phyloP scores from a whole-genome alignment of 2,797 vertebrate species.

The Ceryle rudis region DNA sequence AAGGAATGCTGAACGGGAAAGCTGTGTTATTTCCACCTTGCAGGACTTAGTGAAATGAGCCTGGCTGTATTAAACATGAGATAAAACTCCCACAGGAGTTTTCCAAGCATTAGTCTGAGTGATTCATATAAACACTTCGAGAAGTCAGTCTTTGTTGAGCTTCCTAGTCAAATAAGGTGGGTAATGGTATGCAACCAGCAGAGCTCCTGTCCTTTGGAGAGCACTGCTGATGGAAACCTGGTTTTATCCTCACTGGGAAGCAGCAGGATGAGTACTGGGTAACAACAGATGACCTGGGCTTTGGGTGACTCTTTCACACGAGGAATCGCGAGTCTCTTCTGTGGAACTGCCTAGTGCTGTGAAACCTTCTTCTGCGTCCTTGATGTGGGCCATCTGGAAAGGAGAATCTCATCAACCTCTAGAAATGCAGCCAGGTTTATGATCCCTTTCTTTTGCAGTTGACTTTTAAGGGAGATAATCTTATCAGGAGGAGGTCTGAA shows the following conservation, averaged over 20 bases:
- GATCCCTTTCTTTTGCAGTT: constrained; percentile 18
- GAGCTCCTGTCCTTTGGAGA: background rate
- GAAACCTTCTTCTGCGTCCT: background rate
- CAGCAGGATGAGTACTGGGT: background rate
- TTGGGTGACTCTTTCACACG: background rate
- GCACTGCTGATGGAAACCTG: background rate
- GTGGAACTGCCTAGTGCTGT: background rate
- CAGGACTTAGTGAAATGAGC: background rate
- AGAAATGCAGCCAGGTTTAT: constrained; percentile 1
- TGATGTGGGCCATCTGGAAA: constrained; percentile 84
- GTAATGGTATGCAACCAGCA: background rate
- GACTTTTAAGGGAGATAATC: constrained; percentile 2
- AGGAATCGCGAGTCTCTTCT: background rate
- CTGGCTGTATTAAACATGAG: constrained; percentile 8
- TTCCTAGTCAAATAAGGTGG: constrained; percentile 15
- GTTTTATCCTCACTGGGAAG: background rate
- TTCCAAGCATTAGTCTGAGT: background rate
- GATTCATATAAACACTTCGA: constrained; percentile 14
- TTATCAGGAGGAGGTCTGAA: constrained; percentile 14
- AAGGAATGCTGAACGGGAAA: constrained; percentile 35
- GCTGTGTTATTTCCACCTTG: constrained; percentile 40
- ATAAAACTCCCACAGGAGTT: constrained; percentile 17
- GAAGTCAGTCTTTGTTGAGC: background rate
- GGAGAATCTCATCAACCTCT: background rate
- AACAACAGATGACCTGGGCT: background rate